Base-by-base conservation (phyloP, 2,797 vertebrate species). In the Hippoglossus hippoglossus region DNA sequence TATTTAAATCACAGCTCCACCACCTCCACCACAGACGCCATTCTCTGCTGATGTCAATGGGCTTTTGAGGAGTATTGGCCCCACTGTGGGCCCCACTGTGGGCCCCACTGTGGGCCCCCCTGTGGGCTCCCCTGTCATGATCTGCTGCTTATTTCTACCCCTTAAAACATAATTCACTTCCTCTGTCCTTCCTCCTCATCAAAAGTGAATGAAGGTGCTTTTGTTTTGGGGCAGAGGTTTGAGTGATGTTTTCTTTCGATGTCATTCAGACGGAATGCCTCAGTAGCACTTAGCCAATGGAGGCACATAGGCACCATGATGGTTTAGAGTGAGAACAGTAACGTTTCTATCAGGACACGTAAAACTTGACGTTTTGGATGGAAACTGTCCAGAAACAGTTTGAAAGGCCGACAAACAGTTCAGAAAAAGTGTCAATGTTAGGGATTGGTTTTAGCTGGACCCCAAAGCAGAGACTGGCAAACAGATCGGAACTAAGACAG, bases 1-100 rank as follows among this genome's bases (percentile, higher is more conserved):
- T 76, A 65, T 90, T 88, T 87, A 84, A 90, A 89, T 92, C 87
- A 77, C 89, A 76, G 75, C 85, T 85, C n/a, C n/a, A n/a, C n/a
- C 75, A 86, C 82, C 84, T 85, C 77, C 71, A n/a, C 73, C 67
- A 19, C 61, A 63, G 82, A 77, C 57, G 55, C 67, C 85, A 52
- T 64, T 62, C 74, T 67, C 65, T 22, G 41, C 75, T 73, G 63
- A 80, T 64, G 71, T 60, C 69, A 64, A 73, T 44, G 68, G 52
- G 19, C 67, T 76, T 70, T 60, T 24, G 34, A 63, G 60, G 57
- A 72, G 46, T 52, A 52, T n/a, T 49, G 2, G 55, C 81, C 65
- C 46, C 22, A 22, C 2, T 69, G 67, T 56, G 22, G 2, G 55
- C 67, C 75, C 63, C 81, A 63, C 46, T 69, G 67, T 56, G 53